phyloP scores from a whole-genome alignment of 1,140 invertebrate species.

The Harlomillsia oculata region DNA sequence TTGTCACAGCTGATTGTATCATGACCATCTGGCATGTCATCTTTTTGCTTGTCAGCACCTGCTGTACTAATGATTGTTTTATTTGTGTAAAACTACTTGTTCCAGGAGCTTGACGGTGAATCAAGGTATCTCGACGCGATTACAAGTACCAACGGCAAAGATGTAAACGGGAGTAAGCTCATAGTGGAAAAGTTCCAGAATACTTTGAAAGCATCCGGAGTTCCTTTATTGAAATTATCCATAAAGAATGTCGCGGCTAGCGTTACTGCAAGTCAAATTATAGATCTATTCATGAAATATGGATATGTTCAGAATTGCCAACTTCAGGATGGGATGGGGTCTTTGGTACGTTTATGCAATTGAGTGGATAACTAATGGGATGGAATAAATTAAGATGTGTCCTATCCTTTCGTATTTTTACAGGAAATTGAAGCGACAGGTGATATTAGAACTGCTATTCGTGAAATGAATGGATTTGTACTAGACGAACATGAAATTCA shows the following conservation, averaged over 20 bases:
- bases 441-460: slow-evolving; percentile 31
- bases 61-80: neutral
- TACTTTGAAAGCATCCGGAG: too few species aligned
- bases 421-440: slow-evolving; percentile 31
- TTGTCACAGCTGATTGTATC: too few species aligned
- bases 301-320: slow-evolving; percentile 24
- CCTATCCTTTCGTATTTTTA: too few species aligned
- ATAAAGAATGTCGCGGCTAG: slow-evolving; percentile 17
- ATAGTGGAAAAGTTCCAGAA: too few species aligned
- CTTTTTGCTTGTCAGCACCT: too few species aligned
- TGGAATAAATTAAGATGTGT: too few species aligned
- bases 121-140: slow-evolving; percentile 10
- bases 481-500: slow-evolving; percentile 13
- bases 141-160: slow-evolving; percentile 13
- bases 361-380: neutral
- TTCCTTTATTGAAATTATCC: slow-evolving; percentile 10
- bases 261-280: slow-evolving; percentile 8
- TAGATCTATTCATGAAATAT: slow-evolving; percentile 30
- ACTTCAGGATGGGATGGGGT: slow-evolving; percentile 6
- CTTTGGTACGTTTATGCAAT: slow-evolving; percentile 21
- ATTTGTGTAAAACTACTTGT: neutral
- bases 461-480: slow-evolving; percentile 27
- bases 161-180: too few species aligned
- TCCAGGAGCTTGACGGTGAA: slow-evolving; percentile 33
- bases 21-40: too few species aligned